Evolutionary conservation across 2,113 vertebrate species (phyloP).

Genomic region (Lepus europaeus): DNA sequence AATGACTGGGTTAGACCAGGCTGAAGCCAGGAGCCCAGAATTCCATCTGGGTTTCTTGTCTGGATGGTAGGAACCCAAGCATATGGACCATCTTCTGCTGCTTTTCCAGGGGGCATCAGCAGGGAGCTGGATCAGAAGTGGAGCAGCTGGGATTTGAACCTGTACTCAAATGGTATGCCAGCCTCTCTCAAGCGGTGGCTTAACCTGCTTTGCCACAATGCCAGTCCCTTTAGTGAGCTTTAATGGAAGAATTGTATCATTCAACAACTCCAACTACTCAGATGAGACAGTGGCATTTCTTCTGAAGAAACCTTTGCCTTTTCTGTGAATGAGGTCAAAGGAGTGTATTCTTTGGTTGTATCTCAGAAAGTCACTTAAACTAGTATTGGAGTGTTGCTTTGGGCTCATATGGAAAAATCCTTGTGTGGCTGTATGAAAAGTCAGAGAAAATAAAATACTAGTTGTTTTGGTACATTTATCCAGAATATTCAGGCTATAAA

Average conservation of each 20-base stretch:
- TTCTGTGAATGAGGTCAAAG: not conserved
- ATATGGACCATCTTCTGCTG: no score
- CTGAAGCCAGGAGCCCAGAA: no score
- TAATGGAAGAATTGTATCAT: not conserved
- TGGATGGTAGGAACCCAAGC: no score
- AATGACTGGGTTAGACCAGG: no score
- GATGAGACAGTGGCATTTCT: not conserved
- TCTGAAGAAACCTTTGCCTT: not conserved
- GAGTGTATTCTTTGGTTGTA: not conserved
- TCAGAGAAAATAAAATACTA: conserved; percentile 1
- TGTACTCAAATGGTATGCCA: no score
- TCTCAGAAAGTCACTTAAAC: conserved; percentile 38
- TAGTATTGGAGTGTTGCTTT: conserved; percentile 14
- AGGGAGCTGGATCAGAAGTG: no score
- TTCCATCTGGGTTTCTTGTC: no score
- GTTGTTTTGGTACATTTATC: conserved; percentile 14
- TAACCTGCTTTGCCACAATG: no score
- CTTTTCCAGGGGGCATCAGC: no score
- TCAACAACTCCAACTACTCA: not conserved
- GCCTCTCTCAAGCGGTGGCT: no score
- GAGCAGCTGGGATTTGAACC: no score
- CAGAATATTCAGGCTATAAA: not conserved
- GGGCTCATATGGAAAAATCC: conserved; percentile 13
- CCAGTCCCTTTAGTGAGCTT: not conserved
- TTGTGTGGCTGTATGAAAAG: not conserved